Conservation (phyloP, 1,140 invertebrate species). For the Gryllus bimaculatus region DNA sequence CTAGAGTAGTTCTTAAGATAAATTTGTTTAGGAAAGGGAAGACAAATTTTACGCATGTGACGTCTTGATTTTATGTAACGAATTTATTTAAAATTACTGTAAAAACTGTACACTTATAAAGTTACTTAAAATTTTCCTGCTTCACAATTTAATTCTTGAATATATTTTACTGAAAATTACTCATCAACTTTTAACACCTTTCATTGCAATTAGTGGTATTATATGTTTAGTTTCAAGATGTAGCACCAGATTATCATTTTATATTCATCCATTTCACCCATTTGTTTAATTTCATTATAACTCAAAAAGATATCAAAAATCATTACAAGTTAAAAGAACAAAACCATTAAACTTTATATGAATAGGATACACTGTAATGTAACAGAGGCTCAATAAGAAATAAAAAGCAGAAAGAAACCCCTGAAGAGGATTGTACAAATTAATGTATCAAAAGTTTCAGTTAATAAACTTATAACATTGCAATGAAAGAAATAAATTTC, state of each 20-base stretch:
- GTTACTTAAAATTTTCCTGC: background rate
- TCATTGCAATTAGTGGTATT: background rate
- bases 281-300: background rate
- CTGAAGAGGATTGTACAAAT: background rate
- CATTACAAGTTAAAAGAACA: background rate
- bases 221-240: background rate
- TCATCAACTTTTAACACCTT: background rate
- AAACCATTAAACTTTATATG: background rate
- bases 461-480: background rate
- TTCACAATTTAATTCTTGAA: background rate
- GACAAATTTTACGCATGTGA: too few relatives aligned
- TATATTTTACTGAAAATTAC: background rate
- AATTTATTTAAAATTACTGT: slow-evolving; percentile 6
- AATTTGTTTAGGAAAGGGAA: too few relatives aligned
- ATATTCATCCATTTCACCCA: background rate
- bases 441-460: background rate
- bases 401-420: background rate
- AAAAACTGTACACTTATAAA: slow-evolving; percentile 1
- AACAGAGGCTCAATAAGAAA: background rate
- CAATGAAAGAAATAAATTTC: background rate
- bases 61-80: background rate
- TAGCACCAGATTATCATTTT: background rate
- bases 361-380: background rate
- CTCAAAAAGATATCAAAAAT: background rate
- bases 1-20: too few relatives aligned